Base-by-base conservation (phyloP, 92 coral and sea anemone genomes). In the Blastomussa wellsi region DNA sequence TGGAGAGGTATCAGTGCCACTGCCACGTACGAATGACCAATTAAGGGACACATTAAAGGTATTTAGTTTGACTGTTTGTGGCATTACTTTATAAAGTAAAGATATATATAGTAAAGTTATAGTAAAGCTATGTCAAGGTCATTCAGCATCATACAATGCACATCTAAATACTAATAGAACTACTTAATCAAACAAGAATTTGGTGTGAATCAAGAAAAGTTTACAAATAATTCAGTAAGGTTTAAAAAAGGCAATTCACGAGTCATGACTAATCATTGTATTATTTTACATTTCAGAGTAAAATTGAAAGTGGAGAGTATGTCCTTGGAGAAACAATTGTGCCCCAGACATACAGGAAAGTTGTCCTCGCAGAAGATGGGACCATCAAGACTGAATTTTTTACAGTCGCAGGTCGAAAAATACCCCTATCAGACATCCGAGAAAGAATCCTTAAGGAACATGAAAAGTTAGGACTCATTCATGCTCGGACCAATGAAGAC, bases 301-400 rank as follows among this genome's bases (percentile, higher is more conserved):
- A 84, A 60, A 84, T 65, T 84, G 88, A 77, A 74, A 84, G 82
- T 66, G 88, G 88, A 84, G 88, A 84, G 33, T 84, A 76, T 66
- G 55, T 84, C 28, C 82, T 76, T 29, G 88, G 88, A 66, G 88
- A 84, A 19, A 65, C 77, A 67, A 84, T 84, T 47, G 88, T 76
- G 10, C 82, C 77, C 70, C 82, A 76, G 33, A 26, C 87, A 24
- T 83, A 59, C 74, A 83, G 41, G 36, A 70, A 81, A 49, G 86
- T 83, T 72, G 44, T 35, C 24, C 49, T 53, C 9, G 38, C 79
- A 72, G 11, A 82, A 71, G 28, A 70, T 52, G 86, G 78, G 28
- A 84, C 59, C 1, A 74, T 84, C 33, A 84, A 83, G 42, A 84
- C 81, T 28, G 87, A 84, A 32, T 9, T 55, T n/a, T 62, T 84